Evolutionary conservation across 2,113 vertebrate species (phyloP).

Genomic region (Lampris incognitus): DNA sequence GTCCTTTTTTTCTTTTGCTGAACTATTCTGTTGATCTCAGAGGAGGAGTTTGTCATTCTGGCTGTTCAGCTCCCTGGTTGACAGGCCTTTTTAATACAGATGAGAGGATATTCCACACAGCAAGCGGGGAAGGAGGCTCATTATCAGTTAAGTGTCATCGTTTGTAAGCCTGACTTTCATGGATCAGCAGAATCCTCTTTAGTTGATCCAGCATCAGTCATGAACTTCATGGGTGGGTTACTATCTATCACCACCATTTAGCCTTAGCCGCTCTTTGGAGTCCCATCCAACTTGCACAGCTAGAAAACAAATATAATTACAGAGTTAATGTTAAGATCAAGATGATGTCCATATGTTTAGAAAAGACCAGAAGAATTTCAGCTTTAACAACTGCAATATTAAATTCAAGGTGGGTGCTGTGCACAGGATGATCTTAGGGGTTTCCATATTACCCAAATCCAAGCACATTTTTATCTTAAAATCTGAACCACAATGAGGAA

Average conservation of each 20-base stretch:
- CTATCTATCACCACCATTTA: constrained; percentile 61
- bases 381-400: too few relatives aligned
- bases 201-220: constrained; percentile 71
- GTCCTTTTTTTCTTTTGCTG: neutral
- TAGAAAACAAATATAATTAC: constrained; percentile 14
- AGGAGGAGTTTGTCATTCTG: neutral
- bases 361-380: neutral
- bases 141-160: constrained; percentile 37
- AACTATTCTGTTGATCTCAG: neutral
- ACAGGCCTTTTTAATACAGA: neutral
- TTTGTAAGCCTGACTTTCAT: constrained; percentile 70
- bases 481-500: too few relatives aligned
- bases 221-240: constrained; percentile 68
- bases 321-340: neutral
- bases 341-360: neutral
- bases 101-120: neutral
- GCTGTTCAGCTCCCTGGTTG: neutral
- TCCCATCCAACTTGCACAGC: constrained; percentile 25
- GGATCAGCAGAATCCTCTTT: constrained; percentile 67
- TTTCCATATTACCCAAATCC: too few relatives aligned
- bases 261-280: constrained; percentile 27
- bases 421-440: too few relatives aligned
- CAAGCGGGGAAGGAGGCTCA: constrained; percentile 1
- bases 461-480: too few relatives aligned
- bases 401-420: too few relatives aligned